Conservation (phyloP, 2,797 vertebrate genomes). For the Melanotaenia boesemani region DNA sequence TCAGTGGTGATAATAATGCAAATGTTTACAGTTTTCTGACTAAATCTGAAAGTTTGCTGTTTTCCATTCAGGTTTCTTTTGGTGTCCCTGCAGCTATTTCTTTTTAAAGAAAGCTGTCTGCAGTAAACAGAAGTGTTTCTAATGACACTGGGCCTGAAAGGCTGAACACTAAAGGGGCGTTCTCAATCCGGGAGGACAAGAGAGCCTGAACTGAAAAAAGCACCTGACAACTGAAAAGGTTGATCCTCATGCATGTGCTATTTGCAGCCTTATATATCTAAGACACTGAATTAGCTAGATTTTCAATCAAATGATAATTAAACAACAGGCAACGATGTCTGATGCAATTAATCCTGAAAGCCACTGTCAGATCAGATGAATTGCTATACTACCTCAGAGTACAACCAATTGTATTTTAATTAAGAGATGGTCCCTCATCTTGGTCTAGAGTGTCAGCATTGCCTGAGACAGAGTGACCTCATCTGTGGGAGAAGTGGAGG, state of each 20-base stretch:
- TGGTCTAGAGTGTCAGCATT: slow-evolving; percentile 81
- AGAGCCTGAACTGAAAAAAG: slow-evolving; percentile 33
- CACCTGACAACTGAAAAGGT: slow-evolving; percentile 1
- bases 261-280: slow-evolving; percentile 24
- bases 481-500: slow-evolving; percentile 57
- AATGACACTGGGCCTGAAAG: slow-evolving; percentile 39
- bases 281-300: background rate
- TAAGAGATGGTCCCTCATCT: slow-evolving; percentile 81
- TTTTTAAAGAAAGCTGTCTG: slow-evolving; percentile 60
- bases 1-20: slow-evolving; percentile 59
- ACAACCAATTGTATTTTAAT: slow-evolving; percentile 82
- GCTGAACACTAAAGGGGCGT: slow-evolving; percentile 56
- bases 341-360: slow-evolving; percentile 59
- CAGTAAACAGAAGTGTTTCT: slow-evolving; percentile 44
- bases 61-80: slow-evolving; percentile 50
- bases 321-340: slow-evolving; percentile 41
- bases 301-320: slow-evolving; percentile 43
- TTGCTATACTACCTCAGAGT: slow-evolving; percentile 58
- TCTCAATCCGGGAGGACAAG: slow-evolving; percentile 35
- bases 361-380: slow-evolving; percentile 70
- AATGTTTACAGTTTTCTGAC: slow-evolving; percentile 59
- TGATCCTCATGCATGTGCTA: slow-evolving; percentile 18
- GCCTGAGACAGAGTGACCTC: slow-evolving; percentile 80
- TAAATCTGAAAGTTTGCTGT: slow-evolving; percentile 46
- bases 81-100: slow-evolving; percentile 61